Evolutionary conservation across 2,797 vertebrate species (phyloP), one percentile per base, ranked within the genome.

Genomic region (Silurus aristotelis): DNA sequence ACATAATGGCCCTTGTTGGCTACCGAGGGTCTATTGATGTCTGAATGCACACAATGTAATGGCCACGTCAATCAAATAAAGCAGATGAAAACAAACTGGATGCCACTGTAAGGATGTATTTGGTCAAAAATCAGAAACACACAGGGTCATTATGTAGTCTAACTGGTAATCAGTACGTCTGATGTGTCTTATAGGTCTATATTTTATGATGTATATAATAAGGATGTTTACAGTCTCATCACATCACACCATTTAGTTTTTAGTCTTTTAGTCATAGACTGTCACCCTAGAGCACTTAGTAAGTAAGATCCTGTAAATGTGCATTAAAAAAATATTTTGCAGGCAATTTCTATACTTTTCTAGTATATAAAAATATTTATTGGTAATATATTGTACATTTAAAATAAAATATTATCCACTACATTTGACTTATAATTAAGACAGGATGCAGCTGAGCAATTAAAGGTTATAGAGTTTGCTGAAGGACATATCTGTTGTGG

Each of bases 101-200:
- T 38, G 60, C 6, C 12, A 67, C 27, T 58, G 38, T 55, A 52
- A 19, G 17, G 64, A 61, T 14, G 0, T 77, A 60, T 66, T 80
- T 80, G 52, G 0, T 31, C 7, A 46, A 22, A 60, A 79, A 25
- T 60, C 67, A 14, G 17, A 17, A 78, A 4, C 52, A 83, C 70
- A 75, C 13, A 52, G 78, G n/a, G 61, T 52, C 43, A 80, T 80
- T 67, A 80, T 66, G 46, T 52, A 66, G 61, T 46, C 78, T 66
- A 22, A 80, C 61, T 66, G 43, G 25, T 80, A 66, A 80, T 80
- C 78, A 68, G 72, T 77, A n/a, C 17, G 48, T 84, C 61, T 80
- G 78, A 61, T 12, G 27, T 61, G 56, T 19, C 56, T n/a, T 10
- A 52, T 38, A 38, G 31, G 48, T 52, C 6, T 10, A 52, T 52